These are phyloP conservation scores for Cyprinodon variegatus DNA, from an alignment of 2,113 vertebrate genomes.

Conservation along the genomic window DNA sequence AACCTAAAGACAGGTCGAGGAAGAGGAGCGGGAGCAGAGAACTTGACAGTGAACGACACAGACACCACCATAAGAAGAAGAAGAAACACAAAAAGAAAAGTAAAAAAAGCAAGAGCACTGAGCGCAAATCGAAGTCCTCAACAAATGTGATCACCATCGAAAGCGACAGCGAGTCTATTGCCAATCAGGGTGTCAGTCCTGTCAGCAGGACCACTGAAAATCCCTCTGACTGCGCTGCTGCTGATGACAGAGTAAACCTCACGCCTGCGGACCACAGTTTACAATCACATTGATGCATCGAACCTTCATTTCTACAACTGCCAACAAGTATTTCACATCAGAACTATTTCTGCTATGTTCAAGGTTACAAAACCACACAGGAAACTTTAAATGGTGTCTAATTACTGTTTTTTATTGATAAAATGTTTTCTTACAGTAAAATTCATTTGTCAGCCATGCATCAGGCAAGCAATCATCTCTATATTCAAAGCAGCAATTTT, in stretches of 20 bases:
- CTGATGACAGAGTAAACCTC: slow-evolving; percentile 23
- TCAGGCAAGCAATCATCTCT: background rate
- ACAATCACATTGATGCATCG: slow-evolving; percentile 5
- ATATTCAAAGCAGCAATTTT: background rate
- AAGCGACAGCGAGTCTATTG: slow-evolving; percentile 82
- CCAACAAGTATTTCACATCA: slow-evolving; percentile 15
- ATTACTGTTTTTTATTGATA: background rate
- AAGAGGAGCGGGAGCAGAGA: slow-evolving; percentile 88
- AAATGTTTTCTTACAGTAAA: slow-evolving; percentile 8
- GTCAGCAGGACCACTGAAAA: slow-evolving; percentile 16
- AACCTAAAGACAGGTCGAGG: slow-evolving; percentile 77
- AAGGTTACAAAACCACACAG: background rate
- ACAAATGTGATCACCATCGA: slow-evolving; percentile 88
- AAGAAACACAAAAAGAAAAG: slow-evolving; percentile 92
- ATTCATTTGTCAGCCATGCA: background rate
- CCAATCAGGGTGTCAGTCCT: slow-evolving; percentile 10
- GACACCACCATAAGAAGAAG: slow-evolving; percentile 87
- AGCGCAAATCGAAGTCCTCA: slow-evolving; percentile 54
- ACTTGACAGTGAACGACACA: slow-evolving; percentile 81
- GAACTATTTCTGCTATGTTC: slow-evolving; percentile 11
- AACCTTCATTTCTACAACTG: slow-evolving; percentile 4
- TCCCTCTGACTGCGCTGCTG: background rate
- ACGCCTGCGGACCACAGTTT: background rate
- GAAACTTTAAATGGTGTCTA: background rate
- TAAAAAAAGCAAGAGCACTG: slow-evolving; percentile 74